phyloP scores from a whole-genome alignment of 2,888 invertebrate species.

The Aspidapion aeneum region DNA sequence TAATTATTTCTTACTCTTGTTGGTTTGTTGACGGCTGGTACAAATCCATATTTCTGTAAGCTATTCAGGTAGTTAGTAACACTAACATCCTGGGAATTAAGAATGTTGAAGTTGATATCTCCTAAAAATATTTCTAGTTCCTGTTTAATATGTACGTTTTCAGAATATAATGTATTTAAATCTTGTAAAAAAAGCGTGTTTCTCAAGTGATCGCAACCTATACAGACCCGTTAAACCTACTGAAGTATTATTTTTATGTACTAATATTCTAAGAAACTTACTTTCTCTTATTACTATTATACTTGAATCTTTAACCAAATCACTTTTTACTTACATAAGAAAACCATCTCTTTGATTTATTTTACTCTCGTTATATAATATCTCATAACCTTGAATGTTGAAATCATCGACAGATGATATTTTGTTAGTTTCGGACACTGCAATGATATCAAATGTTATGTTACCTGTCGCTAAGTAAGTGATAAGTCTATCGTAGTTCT shows the following conservation, averaged over 20 bases:
- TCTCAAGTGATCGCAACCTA: background rate
- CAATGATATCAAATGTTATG: background rate
- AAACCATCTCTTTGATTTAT: constrained; percentile 2
- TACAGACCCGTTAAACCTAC: background rate
- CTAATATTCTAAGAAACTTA: constrained; percentile 2
- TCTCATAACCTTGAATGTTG: background rate
- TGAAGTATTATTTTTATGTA: background rate
- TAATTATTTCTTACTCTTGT: background rate
- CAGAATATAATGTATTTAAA: background rate
- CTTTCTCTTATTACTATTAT: background rate
- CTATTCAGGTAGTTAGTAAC: background rate
- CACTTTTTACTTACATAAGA: background rate
- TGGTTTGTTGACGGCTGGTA: background rate
- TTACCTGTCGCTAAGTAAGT: background rate
- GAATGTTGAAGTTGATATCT: background rate
- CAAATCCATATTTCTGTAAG: background rate
- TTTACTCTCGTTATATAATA: background rate
- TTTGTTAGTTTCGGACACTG: background rate
- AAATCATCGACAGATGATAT: background rate
- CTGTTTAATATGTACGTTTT: background rate
- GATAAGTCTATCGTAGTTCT: background rate
- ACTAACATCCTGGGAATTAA: background rate
- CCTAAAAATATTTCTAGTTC: background rate
- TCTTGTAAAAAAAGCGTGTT: background rate
- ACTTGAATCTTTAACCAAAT: background rate